Conservation (phyloP, 1,140 invertebrate genomes). For the Macrocentrus cingulum region DNA sequence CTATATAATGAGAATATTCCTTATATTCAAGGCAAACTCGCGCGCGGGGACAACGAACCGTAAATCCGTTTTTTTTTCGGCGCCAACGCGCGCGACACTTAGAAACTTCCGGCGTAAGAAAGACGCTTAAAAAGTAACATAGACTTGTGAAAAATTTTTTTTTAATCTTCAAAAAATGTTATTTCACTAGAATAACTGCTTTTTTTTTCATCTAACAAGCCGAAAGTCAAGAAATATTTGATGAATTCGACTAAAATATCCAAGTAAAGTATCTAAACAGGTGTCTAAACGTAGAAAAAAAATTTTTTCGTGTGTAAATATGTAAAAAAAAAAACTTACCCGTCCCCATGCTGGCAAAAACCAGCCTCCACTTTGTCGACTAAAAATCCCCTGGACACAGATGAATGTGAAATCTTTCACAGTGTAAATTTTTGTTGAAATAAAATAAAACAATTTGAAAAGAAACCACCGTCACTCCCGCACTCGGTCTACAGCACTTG, state of each 20-base stretch:
- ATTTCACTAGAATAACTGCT: no score
- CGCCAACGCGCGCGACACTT: neutral
- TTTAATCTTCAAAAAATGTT: no score
- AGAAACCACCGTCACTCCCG: neutral
- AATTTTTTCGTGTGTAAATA: neutral
- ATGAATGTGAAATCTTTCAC: neutral
- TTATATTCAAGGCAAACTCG: constrained; percentile 18
- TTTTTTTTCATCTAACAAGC: no score
- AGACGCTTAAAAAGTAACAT: neutral
- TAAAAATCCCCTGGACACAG: constrained; percentile 4
- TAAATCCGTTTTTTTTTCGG: constrained; percentile 20
- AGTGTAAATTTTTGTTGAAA: neutral
- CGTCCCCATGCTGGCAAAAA: constrained; percentile 55
- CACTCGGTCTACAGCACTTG: constrained; percentile 27
- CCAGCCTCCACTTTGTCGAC: constrained; percentile 46
- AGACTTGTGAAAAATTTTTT: no score
- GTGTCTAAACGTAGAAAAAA: neutral
- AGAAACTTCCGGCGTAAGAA: neutral
- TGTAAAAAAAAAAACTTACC: constrained; percentile 43
- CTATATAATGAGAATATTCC: no score
- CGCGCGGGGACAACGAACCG: constrained; percentile 23
- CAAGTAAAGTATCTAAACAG: no score
- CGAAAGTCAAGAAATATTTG: no score
- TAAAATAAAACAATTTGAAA: constrained; percentile 8
- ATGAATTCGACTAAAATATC: no score